Conservation (phyloP, 1,140 invertebrate species). For the Drosophila pruinosa region DNA sequence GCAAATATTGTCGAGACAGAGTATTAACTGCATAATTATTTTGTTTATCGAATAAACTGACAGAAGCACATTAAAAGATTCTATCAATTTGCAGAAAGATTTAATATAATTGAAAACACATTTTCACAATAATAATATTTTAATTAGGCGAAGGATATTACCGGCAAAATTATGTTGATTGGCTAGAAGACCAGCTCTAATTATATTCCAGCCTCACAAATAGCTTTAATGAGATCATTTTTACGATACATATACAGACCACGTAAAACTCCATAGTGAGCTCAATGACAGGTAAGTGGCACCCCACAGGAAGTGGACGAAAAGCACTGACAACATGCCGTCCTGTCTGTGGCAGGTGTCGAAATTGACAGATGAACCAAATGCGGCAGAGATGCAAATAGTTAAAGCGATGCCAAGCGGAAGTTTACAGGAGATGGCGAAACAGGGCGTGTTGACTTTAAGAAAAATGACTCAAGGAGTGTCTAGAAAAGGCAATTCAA, state of each 20-base stretch:
- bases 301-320: slow-evolving; percentile 31
- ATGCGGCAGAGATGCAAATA: slow-evolving; percentile 37
- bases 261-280: neutral
- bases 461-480: slow-evolving; percentile 30
- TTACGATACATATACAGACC: neutral
- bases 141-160: neutral
- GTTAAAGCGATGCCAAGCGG: slow-evolving; percentile 26
- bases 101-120: neutral
- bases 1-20: no score
- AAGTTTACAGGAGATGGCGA: slow-evolving; percentile 20
- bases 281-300: neutral
- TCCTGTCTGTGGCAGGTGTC: slow-evolving; percentile 66
- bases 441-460: slow-evolving; percentile 47
- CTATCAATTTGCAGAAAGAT: neutral
- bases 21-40: no score
- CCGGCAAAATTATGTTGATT: slow-evolving; percentile 2
- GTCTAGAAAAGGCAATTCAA: slow-evolving; percentile 15
- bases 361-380: slow-evolving; percentile 73
- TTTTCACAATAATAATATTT: neutral
- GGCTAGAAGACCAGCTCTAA: neutral
- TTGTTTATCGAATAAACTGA: neutral
- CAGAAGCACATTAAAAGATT: neutral
- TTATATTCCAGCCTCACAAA: slow-evolving; percentile 22
- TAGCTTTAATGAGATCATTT: slow-evolving; percentile 14
- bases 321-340: slow-evolving; percentile 21